Evolutionary conservation across 2,113 vertebrate genomes (phyloP).

Genomic region (Leuciscus idus): DNA sequence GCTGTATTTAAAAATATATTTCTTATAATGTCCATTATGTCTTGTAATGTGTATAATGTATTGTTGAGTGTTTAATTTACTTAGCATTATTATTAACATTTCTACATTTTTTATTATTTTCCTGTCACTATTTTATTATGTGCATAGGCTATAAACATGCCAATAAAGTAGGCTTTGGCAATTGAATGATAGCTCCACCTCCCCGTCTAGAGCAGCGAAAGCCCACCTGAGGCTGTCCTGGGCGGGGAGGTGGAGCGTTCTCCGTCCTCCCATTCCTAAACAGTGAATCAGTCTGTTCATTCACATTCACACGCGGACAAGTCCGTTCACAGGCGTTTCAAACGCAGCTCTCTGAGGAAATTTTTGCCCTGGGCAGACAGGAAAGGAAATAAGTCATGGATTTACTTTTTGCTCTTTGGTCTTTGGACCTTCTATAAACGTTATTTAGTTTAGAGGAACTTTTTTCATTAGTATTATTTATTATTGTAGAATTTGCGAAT

Average conservation of each 20-base stretch:
- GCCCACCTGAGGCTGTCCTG: constrained; percentile 43
- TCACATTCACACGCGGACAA: constrained; percentile 69
- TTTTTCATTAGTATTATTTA: background rate
- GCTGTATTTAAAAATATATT: no score
- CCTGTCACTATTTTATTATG: background rate
- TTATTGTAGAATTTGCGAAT: constrained; percentile 54
- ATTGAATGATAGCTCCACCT: constrained; percentile 27
- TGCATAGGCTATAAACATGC: no score
- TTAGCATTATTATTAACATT: background rate
- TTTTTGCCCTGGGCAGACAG: constrained; percentile 20
- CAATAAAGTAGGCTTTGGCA: background rate
- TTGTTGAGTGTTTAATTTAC: background rate
- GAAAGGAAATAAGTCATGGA: constrained; percentile 63
- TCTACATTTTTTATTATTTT: background rate
- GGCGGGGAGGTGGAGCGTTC: constrained; percentile 66
- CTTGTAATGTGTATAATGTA: background rate
- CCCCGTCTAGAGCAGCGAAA: constrained; percentile 41
- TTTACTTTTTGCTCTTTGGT: constrained; percentile 54
- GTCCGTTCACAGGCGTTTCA: constrained; percentile 47
- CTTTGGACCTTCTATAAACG: constrained; percentile 33
- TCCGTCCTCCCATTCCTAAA: constrained; percentile 69
- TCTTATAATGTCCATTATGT: background rate
- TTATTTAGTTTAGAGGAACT: background rate
- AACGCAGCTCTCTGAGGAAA: constrained; percentile 38
- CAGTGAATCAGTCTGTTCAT: constrained; percentile 74